phyloP scores from a whole-genome alignment of 2,113 vertebrate species.

The Gallinago paraguaiae region DNA sequence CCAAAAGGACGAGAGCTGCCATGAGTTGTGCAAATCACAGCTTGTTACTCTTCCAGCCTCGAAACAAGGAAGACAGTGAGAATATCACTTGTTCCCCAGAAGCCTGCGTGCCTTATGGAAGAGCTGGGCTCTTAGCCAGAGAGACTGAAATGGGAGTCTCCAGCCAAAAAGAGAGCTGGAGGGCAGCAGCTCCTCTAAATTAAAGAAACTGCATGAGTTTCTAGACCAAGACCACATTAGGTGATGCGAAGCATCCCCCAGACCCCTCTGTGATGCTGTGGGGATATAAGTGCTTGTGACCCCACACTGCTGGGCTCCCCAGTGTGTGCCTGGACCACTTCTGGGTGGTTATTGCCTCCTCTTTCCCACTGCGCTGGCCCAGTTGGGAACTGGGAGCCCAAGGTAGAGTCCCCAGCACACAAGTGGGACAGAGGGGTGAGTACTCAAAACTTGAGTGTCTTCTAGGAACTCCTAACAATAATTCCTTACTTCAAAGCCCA shows the following conservation, averaged over 20 bases:
- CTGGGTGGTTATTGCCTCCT: background rate
- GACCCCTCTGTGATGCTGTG: background rate
- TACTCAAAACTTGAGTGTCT: background rate
- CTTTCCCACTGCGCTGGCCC: background rate
- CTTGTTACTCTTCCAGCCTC: background rate
- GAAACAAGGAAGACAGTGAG: background rate
- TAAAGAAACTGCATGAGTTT: background rate
- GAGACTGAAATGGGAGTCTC: background rate
- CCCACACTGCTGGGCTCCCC: background rate
- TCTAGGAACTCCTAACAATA: background rate
- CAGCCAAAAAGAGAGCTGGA: background rate
- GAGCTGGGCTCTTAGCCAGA: background rate
- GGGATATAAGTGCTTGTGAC: fast-evolving
- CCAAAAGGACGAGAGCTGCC: background rate
- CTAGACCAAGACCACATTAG: background rate
- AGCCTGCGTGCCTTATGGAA: background rate
- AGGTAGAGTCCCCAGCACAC: background rate
- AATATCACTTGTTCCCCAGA: background rate
- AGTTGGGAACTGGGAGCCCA: background rate
- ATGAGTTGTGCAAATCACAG: background rate
- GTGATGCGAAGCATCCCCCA: background rate
- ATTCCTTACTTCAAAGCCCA: background rate
- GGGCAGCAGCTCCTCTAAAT: background rate
- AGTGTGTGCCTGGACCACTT: background rate
- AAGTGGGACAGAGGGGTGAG: background rate